phyloP scores from a whole-genome alignment of 2,113 vertebrate genomes.

The Toxostoma redivivum region DNA sequence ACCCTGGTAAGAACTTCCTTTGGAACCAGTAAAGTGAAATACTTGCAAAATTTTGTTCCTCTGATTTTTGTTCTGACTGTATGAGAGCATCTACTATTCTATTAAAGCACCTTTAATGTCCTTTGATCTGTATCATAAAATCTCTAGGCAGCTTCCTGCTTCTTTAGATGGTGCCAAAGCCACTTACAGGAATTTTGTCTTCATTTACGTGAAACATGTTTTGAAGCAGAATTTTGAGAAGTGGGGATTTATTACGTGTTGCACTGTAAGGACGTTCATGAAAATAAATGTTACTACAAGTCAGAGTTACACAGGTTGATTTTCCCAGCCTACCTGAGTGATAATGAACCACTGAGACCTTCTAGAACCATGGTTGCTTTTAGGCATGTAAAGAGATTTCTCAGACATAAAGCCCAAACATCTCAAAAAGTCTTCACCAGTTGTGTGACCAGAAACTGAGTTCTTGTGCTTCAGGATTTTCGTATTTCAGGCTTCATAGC shows the following conservation, averaged over 20 bases:
- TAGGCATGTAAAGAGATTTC: neutral
- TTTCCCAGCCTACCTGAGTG: neutral
- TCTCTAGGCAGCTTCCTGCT: neutral
- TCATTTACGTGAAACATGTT: neutral
- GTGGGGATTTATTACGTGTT: neutral
- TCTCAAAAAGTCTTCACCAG: neutral
- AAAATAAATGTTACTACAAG: neutral
- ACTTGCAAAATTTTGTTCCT: neutral
- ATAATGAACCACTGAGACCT: neutral
- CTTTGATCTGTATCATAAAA: neutral
- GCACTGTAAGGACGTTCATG: neutral
- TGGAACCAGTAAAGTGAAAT: neutral
- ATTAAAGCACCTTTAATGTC: neutral
- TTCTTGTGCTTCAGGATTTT: neutral
- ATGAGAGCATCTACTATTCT: neutral
- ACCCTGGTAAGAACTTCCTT: neutral
- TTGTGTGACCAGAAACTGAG: neutral
- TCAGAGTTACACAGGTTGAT: neutral
- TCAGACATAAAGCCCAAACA: neutral
- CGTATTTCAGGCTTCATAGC: neutral
- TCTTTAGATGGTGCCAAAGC: neutral
- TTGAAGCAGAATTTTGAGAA: neutral
- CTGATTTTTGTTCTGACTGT: neutral
- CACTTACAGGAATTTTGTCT: neutral
- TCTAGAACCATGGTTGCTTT: neutral